Base-by-base conservation (phyloP, 2,888 invertebrate species). In the Dicroscelio sp. region DNA sequence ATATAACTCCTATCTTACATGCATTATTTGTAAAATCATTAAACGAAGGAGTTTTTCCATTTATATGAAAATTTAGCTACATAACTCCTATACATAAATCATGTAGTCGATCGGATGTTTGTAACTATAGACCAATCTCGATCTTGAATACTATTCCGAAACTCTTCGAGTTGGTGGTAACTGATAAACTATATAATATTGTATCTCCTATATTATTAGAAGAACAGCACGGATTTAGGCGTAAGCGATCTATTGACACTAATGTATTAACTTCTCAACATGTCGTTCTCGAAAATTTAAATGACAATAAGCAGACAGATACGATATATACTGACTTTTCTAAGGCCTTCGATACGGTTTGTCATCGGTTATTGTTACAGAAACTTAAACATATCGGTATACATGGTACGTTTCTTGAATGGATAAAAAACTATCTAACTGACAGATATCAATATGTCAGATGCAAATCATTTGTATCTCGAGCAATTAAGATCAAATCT, bases 311-410 rank as follows among this genome's bases (percentile, higher is more conserved):
- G 1, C 43, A 35, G 25, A 25, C 43, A n/a, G 75, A 55, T 31
- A 23, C 55, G 4, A 58, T 75, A 33, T 75, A 75, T 33, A 75
- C 55, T 23, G 75, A 75, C 33, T 78, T 78, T 25, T 58, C 58
- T n/a, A 79, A 79, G 38, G 79, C 79, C 12, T 79, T 79, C 25
- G 79, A 79, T 43, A 23, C 65, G 17, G 79, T 79, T 43, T 35
- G 58, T 30, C 63, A 63, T 65, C 58, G 58, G 10, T 23, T 58
- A n/a, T 3, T 58, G 10, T n/a, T 58, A n/a, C 10, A 10, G 10
- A 58, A 58, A 58, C 58, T 58, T 17, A 63, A 30, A 17, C 30
- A 27, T 14, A 2, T 27, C 10, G 63, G 14, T 14, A 14, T 30
- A 1, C 30, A 63, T 10, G 63, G 63, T 30, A 14, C 63, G 14